Base-by-base conservation (phyloP, 1,140 invertebrate genomes). In the Mycetomoellerius zeteki region DNA sequence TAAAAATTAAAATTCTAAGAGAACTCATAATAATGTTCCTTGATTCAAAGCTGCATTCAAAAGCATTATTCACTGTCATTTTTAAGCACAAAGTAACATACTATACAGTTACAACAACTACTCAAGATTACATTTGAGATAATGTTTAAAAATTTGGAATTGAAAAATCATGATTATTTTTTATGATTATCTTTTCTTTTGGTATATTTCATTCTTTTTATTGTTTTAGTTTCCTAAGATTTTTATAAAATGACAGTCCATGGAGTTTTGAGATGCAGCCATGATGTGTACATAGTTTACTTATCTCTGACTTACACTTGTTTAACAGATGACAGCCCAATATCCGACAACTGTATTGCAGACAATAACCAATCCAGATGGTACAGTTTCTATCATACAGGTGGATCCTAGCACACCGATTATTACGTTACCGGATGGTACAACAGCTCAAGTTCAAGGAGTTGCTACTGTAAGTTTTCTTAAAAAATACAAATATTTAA, bases 361-460 rank as follows among this genome's bases (percentile, higher is more conserved):
- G 94, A 99, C 98, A 3, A 99, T 99, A 93, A 99, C 98, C 88
- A 99, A 99, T 96, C 98, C 98, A 5, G 99, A 99, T 96, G 99
- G 99, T 86, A 98, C 98, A 5, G 98, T 99, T 65, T 99, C 98
- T 37, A 97, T 99, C 75, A 99, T 99, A 88, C 99, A 99, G 95
- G 98, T 99, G 78, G 99, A 99, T 96, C 98, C 98, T 56, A 98
- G 97, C 92, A 98, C 98, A 95, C 98, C 98, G 50, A 98, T 99
- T 90, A 99, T 99, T 88, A 99, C 98, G 27, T 96, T 99, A 93
- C 98, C 98, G 2, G 99, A 99, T 95, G 99, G 99, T 73, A 99
- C 98, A 85, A 99, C 98, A 37, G 98, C 98, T 21, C 98, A 99
- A 95, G 98, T 99, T 62, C 97, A 98, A 95, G 97, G 97, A 82